These are phyloP conservation scores for Vultur gryphus DNA, from an alignment of 2,797 vertebrate species.

Conservation along the genomic window DNA sequence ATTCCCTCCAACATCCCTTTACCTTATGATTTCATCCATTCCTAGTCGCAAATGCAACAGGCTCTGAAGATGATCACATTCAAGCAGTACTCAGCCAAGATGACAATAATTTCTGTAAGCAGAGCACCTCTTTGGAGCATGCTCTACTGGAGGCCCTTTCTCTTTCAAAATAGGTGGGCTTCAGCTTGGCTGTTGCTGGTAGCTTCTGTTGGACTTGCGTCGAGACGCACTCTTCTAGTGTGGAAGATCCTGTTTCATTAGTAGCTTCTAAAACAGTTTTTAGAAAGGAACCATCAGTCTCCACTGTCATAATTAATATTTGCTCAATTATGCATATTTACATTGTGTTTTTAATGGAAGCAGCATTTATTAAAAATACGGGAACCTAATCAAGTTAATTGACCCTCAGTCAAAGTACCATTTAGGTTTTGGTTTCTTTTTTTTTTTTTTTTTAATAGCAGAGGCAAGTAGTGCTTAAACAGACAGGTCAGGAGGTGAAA, in stretches of 20 bases:
- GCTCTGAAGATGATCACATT: not conserved
- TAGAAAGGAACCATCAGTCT: not conserved
- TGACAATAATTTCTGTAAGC: not conserved
- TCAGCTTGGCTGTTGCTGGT: not conserved
- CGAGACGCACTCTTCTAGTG: accelerated
- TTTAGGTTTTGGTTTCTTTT: not conserved
- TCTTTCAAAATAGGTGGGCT: not conserved
- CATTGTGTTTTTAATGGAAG: not conserved
- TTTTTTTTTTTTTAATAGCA: not conserved
- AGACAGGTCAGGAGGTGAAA: not conserved
- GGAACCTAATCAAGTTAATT: not conserved
- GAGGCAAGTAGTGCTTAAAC: not conserved
- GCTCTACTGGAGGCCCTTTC: not conserved
- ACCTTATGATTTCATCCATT: not conserved
- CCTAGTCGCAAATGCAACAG: not conserved
- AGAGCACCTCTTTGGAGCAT: not conserved
- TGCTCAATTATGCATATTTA: not conserved
- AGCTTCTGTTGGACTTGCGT: not conserved
- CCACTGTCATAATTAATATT: not conserved
- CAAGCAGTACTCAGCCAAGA: not conserved
- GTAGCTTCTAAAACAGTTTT: not conserved
- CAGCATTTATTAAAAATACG: not conserved
- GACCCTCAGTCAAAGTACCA: not conserved
- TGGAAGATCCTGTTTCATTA: not conserved
- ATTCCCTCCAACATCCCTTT: not conserved